These are phyloP conservation scores for Hanleya hanleyi DNA, from an alignment of 2,888 invertebrate genomes.

Conservation along the genomic window DNA sequence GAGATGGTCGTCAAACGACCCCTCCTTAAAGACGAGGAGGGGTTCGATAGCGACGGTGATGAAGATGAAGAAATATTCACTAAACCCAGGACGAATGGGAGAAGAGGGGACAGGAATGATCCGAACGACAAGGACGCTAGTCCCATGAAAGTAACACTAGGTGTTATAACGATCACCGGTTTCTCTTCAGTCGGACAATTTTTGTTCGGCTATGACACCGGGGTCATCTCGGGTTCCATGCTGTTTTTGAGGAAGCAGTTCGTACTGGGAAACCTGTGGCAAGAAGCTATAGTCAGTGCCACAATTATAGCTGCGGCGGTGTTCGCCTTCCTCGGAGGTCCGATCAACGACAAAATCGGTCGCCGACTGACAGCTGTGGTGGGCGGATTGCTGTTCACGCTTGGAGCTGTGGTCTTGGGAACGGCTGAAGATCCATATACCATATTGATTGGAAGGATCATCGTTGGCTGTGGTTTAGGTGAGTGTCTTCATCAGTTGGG, in stretches of 20 bases:
- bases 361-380: constrained; percentile 74
- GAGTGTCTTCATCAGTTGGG: too few species aligned
- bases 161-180: constrained; percentile 36
- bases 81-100: neutral
- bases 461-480: constrained; percentile 74
- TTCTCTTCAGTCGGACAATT: constrained; percentile 75
- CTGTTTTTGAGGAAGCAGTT: constrained; percentile 72
- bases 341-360: constrained; percentile 73
- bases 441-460: constrained; percentile 70
- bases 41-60: neutral
- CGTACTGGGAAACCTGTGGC: constrained; percentile 72
- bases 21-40: neutral
- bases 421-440: constrained; percentile 54
- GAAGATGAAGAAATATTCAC: neutral
- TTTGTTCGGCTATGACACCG: constrained; percentile 69
- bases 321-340: constrained; percentile 71
- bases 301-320: constrained; percentile 73
- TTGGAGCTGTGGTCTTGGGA: constrained; percentile 73
- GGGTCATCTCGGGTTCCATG: constrained; percentile 77
- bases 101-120: too few species aligned
- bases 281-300: constrained; percentile 75
- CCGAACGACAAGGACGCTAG: neutral
- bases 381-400: constrained; percentile 73
- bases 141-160: neutral
- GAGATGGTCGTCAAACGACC: neutral